A percentile compares a stretch with the other conserved stretches of the same genome.
These are phyloP conservation scores for Callinectes sapidus DNA, from an alignment of 2,888 invertebrate species.

Conservation along the genomic window DNA sequence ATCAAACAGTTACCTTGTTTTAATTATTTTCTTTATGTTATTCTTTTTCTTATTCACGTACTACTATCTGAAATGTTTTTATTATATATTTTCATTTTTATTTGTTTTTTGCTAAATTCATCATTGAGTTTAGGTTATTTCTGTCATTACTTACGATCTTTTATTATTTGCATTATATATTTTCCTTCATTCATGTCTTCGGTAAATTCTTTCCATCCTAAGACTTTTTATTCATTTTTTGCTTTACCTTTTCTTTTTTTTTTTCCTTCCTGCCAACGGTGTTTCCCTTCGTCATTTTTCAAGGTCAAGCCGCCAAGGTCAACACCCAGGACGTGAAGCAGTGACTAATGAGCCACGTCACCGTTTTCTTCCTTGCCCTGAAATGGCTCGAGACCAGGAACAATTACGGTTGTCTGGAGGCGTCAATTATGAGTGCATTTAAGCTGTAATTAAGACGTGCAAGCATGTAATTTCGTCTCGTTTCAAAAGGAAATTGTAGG, in stretches of 20 bases:
- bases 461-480: neutral
- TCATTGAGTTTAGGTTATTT: neutral
- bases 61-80: neutral
- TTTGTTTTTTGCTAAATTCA: neutral
- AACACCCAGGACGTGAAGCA: neutral
- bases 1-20: neutral
- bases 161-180: neutral
- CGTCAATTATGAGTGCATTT: constrained; percentile 30
- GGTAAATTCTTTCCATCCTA: neutral
- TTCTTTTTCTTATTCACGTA: neutral
- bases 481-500: constrained; percentile 6
- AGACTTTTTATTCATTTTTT: neutral
- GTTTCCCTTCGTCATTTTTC: neutral
- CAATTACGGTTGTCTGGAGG: neutral
- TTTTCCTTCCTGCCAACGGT: neutral
- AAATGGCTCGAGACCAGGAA: neutral
- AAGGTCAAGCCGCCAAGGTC: constrained; percentile 4
- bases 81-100: neutral
- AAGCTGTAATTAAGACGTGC: constrained; percentile 19
- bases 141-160: neutral
- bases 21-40: neutral
- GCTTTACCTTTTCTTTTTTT: neutral
- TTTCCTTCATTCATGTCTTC: neutral
- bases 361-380: neutral
- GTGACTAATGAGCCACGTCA: constrained; percentile 10